Conservation (phyloP, 1,140 invertebrate genomes). For the Zaprionus ornatus region DNA sequence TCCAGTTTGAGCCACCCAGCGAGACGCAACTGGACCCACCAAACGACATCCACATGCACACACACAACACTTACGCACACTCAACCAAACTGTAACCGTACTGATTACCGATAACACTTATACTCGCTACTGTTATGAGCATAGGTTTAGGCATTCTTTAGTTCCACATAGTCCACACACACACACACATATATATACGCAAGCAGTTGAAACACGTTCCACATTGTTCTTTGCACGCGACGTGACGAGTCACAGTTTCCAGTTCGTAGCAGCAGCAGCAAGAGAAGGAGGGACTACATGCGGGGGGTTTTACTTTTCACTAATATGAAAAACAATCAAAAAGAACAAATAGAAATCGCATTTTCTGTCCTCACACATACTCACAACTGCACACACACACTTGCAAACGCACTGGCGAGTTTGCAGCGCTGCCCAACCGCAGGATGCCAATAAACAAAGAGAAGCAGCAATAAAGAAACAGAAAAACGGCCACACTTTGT, state of each 20-base stretch:
- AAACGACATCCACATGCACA: constrained; percentile 38
- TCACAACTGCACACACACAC: constrained; percentile 18
- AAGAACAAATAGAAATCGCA: neutral
- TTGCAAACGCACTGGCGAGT: constrained; percentile 26
- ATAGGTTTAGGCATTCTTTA: constrained; percentile 53
- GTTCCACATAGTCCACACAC: constrained; percentile 7
- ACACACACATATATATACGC: neutral
- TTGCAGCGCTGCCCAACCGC: constrained; percentile 58
- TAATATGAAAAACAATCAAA: neutral
- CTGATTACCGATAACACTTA: constrained; percentile 59
- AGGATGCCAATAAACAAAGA: constrained; percentile 56
- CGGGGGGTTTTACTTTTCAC: constrained; percentile 42
- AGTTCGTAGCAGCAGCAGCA: neutral
- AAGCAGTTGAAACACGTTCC: constrained; percentile 3
- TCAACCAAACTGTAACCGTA: constrained; percentile 52
- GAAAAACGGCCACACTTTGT: constrained; percentile 43
- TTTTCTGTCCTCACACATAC: constrained; percentile 14
- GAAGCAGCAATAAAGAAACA: constrained; percentile 21
- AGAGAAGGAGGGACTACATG: constrained; percentile 68
- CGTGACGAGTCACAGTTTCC: constrained; percentile 26
- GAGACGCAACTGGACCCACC: constrained; percentile 50
- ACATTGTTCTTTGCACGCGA: constrained; percentile 22
- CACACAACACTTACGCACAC: neutral
- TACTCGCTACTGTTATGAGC: constrained; percentile 50
- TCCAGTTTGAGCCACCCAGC: constrained; percentile 49